Conservation (phyloP, 2,113 vertebrate species). For the Lipotes vexillifer region DNA sequence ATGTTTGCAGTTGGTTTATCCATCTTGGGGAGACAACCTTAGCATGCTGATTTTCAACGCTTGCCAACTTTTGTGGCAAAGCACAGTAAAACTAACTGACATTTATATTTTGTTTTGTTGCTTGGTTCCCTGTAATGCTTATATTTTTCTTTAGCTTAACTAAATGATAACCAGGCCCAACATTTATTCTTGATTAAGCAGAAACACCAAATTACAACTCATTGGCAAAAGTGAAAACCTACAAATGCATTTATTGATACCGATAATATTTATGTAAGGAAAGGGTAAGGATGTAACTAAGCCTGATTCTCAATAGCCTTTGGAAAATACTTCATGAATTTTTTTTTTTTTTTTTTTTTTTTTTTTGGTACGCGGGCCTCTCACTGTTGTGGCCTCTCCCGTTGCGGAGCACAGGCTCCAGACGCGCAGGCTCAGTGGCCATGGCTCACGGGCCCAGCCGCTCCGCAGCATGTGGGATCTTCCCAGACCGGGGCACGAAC, state of each 20-base stretch:
- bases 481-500: too few relatives aligned
- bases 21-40: not conserved
- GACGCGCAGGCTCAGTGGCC: too few relatives aligned
- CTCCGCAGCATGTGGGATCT: too few relatives aligned
- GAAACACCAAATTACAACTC: slow-evolving; percentile 17
- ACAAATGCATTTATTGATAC: not conserved
- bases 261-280: not conserved
- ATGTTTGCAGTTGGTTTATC: not conserved
- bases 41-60: not conserved
- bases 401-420: too few relatives aligned
- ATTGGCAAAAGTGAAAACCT: not conserved
- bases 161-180: not conserved
- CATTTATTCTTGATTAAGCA: slow-evolving; percentile 10
- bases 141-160: slow-evolving; percentile 22
- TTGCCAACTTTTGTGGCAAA: not conserved
- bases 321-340: slow-evolving; percentile 59
- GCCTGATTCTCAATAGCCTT: not conserved
- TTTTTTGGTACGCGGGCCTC: too few relatives aligned
- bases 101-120: not conserved
- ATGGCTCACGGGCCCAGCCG: too few relatives aligned
- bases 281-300: not conserved
- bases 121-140: not conserved
- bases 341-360: too few relatives aligned
- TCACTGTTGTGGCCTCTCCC: too few relatives aligned
- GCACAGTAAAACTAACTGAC: not conserved